A percentile compares a stretch with the other conserved stretches of the same genome.
These are phyloP conservation scores for Zaprionus lachaisei DNA, from an alignment of 1,140 invertebrate species.

Conservation along the genomic window DNA sequence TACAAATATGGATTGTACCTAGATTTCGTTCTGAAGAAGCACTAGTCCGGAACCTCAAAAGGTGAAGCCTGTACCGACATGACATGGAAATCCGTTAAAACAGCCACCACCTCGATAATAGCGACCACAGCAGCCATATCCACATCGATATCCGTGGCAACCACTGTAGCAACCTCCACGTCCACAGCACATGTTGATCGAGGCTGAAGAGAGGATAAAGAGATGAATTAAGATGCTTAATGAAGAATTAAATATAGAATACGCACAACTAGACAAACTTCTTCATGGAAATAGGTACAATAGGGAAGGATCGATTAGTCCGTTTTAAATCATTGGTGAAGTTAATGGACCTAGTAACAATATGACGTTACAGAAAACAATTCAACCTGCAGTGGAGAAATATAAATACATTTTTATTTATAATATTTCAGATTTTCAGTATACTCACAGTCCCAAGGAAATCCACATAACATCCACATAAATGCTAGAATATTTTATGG, in stretches of 20 bases:
- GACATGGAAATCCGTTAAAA: background rate
- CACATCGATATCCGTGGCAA: background rate
- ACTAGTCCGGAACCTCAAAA: background rate
- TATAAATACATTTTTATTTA: too few species aligned
- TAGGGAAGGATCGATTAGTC: background rate
- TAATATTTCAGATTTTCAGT: too few species aligned
- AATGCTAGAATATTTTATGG: background rate
- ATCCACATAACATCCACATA: constrained; percentile 1
- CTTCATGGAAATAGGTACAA: constrained; percentile 18
- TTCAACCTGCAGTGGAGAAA: background rate
- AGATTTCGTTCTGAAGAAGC: constrained; percentile 21
- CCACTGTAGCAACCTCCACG: background rate
- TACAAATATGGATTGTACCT: background rate
- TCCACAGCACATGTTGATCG: constrained; percentile 11
- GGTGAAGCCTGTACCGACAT: background rate
- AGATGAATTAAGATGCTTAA: background rate
- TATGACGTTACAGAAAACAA: background rate
- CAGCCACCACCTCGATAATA: background rate
- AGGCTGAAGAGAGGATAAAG: background rate
- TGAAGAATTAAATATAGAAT: background rate
- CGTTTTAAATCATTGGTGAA: background rate
- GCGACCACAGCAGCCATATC: background rate
- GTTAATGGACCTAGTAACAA: background rate
- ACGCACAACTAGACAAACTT: background rate
- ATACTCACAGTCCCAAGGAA: constrained; percentile 2